Base-by-base conservation (phyloP, 1,140 invertebrate genomes). In the Nixonia krombeini region DNA sequence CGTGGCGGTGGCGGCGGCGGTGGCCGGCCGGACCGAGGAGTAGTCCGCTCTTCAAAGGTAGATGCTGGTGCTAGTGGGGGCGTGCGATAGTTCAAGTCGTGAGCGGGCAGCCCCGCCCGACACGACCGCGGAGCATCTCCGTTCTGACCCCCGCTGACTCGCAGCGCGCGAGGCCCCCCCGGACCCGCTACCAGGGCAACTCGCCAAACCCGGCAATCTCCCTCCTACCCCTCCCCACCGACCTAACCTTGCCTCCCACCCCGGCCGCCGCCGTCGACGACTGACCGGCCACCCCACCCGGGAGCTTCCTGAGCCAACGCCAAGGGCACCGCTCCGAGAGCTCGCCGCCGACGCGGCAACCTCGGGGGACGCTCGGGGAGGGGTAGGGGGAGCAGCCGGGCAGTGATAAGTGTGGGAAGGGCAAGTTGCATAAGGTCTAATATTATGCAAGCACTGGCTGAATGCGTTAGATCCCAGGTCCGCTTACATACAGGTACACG, bases 11-110 rank as follows among this genome's bases (percentile, higher is more conserved):
- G n/a, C n/a, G n/a, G n/a, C n/a, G n/a, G n/a, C n/a, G n/a, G n/a
- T 26, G 61, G 29, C 58, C 58, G 56, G 58, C 38, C 41, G 63
- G 62, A 29, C 55, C 61, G 72, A 56, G 51, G 52, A 59, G 65
- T 49, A 63, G 63, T 58, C 65, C 52, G 57, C 55, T 56, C 68
- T 65, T 57, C 71, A 76, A 81, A 83, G 78, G 77, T 79, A 74
- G 76, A 80, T 78, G 80, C 74, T 82, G 80, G 80, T 84, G 81
- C 80, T 82, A 82, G 82, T 82, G 83, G 82, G 83, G 83, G 83
- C 83, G 83, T 85, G 83, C 79, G 83, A 85, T 85, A 85, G 83
- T 85, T 85, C 83, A 85, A 85, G 82, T 85, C 83, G 83, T 85
- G 83, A 84, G 82, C 76, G 78, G 75, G 75, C 80, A 82, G 83